Percentiles rank a stretch among this genome's conserved stretches.
Conservation (phyloP, 2,888 invertebrate species). For the Limulus polyphemus region DNA sequence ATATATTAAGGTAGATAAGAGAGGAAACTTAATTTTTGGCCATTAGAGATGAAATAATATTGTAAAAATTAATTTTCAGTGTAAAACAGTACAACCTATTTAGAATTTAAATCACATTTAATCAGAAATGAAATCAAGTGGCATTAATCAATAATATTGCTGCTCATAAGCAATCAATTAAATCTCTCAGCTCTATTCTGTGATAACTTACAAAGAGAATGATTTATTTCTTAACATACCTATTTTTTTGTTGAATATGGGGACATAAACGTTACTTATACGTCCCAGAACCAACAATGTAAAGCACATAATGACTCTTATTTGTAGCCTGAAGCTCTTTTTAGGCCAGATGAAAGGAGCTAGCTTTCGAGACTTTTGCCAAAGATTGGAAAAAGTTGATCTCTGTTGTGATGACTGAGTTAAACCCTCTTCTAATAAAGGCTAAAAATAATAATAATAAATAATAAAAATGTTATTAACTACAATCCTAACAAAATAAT, state of each 20-base stretch:
- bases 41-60: too few relatives aligned
- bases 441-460: slow-evolving; percentile 7
- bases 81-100: too few relatives aligned
- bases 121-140: too few relatives aligned
- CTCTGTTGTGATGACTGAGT: slow-evolving; percentile 6
- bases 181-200: too few relatives aligned
- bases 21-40: too few relatives aligned
- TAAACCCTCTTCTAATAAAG: slow-evolving; percentile 13
- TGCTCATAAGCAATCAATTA: too few relatives aligned
- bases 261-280: slow-evolving; percentile 77
- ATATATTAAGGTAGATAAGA: too few relatives aligned
- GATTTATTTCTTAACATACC: too few relatives aligned
- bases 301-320: slow-evolving; percentile 70
- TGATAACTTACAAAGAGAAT: too few relatives aligned
- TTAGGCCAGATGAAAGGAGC: slow-evolving; percentile 91
- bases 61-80: too few relatives aligned
- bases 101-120: too few relatives aligned
- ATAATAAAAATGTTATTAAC: neutral
- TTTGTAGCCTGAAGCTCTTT: slow-evolving; percentile 59
- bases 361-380: slow-evolving; percentile 62
- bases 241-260: slow-evolving; percentile 81
- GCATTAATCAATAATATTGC: too few relatives aligned
- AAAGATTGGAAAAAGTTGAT: slow-evolving; percentile 44
- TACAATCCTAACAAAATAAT: neutral
- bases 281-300: slow-evolving; percentile 61